A percentile compares a stretch with the other conserved stretches of the same genome.
Conservation (phyloP, 2,888 invertebrate species). For the Buathra laborator region DNA sequence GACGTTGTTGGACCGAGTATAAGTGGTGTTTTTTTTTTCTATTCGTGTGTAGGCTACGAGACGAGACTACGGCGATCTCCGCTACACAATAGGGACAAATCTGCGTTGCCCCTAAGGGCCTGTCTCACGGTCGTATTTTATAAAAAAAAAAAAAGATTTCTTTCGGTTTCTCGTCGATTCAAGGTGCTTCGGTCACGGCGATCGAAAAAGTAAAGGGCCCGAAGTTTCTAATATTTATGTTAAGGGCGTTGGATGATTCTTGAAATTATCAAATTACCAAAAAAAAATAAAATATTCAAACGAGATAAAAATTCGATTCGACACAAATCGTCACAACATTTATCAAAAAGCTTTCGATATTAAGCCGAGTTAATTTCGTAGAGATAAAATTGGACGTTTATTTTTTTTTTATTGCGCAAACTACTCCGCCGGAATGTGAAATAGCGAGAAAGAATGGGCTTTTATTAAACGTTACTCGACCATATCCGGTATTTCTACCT, state of each 20-base stretch:
- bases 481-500: background rate
- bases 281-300: background rate
- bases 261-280: background rate
- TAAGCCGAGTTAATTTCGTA: background rate
- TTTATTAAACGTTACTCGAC: background rate
- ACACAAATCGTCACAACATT: background rate
- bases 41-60: conserved; percentile 6
- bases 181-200: conserved; percentile 32
- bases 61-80: conserved; percentile 22
- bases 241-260: background rate
- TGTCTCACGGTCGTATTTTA: conserved; percentile 73
- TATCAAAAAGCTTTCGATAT: background rate
- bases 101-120: conserved; percentile 66
- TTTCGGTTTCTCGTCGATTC: conserved; percentile 17
- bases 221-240: background rate
- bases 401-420: background rate
- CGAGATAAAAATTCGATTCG: background rate
- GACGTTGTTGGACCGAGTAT: conserved; percentile 27
- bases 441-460: background rate
- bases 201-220: conserved; percentile 1
- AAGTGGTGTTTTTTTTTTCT: background rate
- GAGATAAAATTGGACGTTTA: background rate
- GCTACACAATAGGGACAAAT: conserved; percentile 75
- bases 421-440: background rate
- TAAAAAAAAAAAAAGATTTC: background rate